Evolutionary conservation across 2,797 vertebrate species (phyloP).

Genomic region (Buphagus erythrorhynchus): DNA sequence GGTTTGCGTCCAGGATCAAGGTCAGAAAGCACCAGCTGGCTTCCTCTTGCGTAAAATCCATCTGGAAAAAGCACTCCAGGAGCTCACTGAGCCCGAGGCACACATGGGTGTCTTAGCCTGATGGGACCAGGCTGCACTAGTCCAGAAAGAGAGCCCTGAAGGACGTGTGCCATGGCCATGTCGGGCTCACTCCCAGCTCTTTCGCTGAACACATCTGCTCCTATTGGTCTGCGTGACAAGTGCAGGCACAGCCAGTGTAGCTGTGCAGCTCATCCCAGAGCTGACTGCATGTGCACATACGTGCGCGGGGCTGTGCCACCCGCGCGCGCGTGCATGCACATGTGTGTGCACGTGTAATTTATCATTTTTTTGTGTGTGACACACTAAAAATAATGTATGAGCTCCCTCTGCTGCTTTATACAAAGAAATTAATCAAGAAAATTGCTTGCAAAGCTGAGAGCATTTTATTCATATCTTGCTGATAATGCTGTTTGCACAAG

Average conservation of each 20-base stretch:
- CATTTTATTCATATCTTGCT: conserved; percentile 49
- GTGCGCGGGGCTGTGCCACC: rapidly evolving
- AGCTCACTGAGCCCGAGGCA: neutral
- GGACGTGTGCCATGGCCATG: rapidly evolving
- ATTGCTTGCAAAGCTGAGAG: conserved; percentile 40
- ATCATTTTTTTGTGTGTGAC: conserved; percentile 38
- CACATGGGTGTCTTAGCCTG: neutral
- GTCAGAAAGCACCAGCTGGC: rapidly evolving
- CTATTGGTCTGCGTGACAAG: conserved; percentile 48
- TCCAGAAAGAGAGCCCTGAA: neutral
- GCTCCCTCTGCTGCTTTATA: conserved; percentile 76
- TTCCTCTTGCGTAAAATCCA: neutral
- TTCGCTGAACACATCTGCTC: conserved; percentile 43
- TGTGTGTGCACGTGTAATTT: conserved; percentile 30
- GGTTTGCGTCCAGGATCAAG: rapidly evolving
- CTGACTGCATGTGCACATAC: neutral
- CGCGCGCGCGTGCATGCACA: neutral
- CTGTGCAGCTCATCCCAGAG: neutral
- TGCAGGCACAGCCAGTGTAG: conserved; percentile 31
- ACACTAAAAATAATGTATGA: conserved; percentile 74
- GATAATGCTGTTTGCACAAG: conserved; percentile 15
- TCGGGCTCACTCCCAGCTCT: neutral
- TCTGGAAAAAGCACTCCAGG: neutral
- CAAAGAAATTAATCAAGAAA: conserved; percentile 72
- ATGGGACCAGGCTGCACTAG: neutral